Evolutionary conservation across 2,113 vertebrate species (phyloP).

Genomic region (Pipa parva): DNA sequence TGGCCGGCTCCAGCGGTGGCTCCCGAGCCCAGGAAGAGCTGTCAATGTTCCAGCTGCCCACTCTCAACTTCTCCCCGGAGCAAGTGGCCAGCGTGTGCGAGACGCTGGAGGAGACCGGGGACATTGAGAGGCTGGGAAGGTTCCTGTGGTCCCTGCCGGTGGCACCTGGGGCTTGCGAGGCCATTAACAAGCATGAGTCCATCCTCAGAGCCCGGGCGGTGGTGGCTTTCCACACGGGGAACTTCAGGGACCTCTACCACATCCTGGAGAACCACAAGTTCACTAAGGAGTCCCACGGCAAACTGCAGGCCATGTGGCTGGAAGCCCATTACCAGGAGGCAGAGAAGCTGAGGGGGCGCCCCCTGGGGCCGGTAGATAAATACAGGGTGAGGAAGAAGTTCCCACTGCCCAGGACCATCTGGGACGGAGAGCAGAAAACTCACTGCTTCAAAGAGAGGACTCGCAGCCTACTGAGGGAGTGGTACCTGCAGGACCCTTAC

Average conservation of each 20-base stretch:
- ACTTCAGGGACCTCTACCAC: slow-evolving; percentile 98
- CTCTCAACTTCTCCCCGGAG: slow-evolving; percentile 99
- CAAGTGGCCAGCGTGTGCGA: slow-evolving; percentile 99
- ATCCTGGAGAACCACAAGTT: slow-evolving; percentile 99
- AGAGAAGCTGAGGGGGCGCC: slow-evolving; percentile 95
- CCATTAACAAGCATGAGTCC: slow-evolving; percentile 99
- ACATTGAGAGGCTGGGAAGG: slow-evolving; percentile 97
- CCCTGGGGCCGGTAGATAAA: slow-evolving; percentile 97
- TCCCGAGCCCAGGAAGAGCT: slow-evolving; percentile 91
- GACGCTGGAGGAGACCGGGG: slow-evolving; percentile 99
- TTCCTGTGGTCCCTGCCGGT: slow-evolving; percentile 98
- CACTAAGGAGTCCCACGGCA: slow-evolving; percentile 98
- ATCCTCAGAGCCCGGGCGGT: slow-evolving; percentile 96
- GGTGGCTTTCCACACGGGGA: slow-evolving; percentile 97
- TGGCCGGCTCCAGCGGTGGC: slow-evolving; percentile 82
- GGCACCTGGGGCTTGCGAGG: slow-evolving; percentile 96
- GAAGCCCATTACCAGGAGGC: slow-evolving; percentile 99
- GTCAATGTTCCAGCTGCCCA: slow-evolving; percentile 99
- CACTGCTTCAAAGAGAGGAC: slow-evolving; percentile 99
- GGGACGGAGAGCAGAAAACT: slow-evolving; percentile 99
- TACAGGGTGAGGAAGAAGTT: slow-evolving; percentile 99
- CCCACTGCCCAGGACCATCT: slow-evolving; percentile 98
- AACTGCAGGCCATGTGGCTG: slow-evolving; percentile 98
- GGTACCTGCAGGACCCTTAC: slow-evolving; percentile 99
- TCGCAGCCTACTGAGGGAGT: slow-evolving; percentile 96